Conservation (phyloP, 2,888 invertebrate species). For the Spilosoma lubricipeda region DNA sequence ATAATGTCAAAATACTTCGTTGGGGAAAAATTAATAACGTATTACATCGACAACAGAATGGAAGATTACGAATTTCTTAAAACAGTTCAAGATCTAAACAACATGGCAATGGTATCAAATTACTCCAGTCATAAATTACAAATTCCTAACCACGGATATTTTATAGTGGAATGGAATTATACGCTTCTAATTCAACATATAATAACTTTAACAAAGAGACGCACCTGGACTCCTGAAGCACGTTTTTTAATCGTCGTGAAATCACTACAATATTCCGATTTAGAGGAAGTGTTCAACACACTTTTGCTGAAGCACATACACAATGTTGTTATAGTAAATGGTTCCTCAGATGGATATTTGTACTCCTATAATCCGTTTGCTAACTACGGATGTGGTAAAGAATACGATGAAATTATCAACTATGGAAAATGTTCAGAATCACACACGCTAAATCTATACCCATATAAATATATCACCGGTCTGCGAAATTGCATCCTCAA, state of each 20-base stretch:
- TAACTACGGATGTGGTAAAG: constrained; percentile 68
- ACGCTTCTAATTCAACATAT: constrained; percentile 43
- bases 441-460: constrained; percentile 47
- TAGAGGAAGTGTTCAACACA: constrained; percentile 57
- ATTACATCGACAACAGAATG: constrained; percentile 25
- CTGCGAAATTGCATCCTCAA: constrained; percentile 64
- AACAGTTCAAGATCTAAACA: constrained; percentile 22
- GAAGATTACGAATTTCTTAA: constrained; percentile 31
- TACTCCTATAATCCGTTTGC: constrained; percentile 71
- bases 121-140: neutral
- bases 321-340: constrained; percentile 59
- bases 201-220: constrained; percentile 43
- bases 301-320: constrained; percentile 55
- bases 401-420: constrained; percentile 58
- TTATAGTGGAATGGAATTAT: constrained; percentile 48
- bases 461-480: constrained; percentile 54
- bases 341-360: constrained; percentile 53
- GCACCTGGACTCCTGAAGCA: constrained; percentile 62
- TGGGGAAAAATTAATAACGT: constrained; percentile 30
- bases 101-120: constrained; percentile 21
- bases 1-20: constrained; percentile 34
- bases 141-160: constrained; percentile 48
- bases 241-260: constrained; percentile 59
- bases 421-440: constrained; percentile 60
- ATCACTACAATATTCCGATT: constrained; percentile 34